phyloP scores from a whole-genome alignment of 2,113 vertebrate species.

The Lagopus muta region DNA sequence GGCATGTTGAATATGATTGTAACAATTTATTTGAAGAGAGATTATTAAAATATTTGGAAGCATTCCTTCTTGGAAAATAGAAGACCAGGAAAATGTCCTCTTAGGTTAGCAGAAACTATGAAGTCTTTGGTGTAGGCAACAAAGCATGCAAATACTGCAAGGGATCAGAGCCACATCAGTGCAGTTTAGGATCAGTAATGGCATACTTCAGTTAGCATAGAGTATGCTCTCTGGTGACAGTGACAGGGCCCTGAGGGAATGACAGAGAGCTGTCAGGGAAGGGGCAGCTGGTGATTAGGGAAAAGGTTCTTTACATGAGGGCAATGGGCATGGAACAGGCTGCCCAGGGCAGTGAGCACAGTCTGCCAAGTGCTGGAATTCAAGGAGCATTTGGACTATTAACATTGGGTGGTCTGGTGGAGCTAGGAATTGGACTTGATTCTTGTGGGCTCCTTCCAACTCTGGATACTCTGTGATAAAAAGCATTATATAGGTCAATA shows the following conservation, averaged over 20 bases:
- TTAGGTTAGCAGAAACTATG: neutral
- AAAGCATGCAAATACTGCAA: neutral
- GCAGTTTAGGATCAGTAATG: constrained; percentile 1
- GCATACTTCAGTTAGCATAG: neutral
- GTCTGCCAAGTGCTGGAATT: neutral
- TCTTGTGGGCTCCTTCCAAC: neutral
- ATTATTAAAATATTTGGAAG: neutral
- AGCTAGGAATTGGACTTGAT: neutral
- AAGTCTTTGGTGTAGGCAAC: neutral
- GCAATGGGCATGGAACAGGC: neutral
- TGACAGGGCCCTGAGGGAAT: neutral
- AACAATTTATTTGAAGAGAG: neutral
- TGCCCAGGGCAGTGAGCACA: neutral
- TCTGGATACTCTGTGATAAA: neutral
- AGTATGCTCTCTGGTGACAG: neutral
- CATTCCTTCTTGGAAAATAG: neutral
- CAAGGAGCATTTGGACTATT: neutral
- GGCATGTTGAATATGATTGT: neutral
- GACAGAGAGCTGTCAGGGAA: neutral
- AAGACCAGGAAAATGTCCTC: neutral
- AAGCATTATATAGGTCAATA: constrained; percentile 51
- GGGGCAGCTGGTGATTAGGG: neutral
- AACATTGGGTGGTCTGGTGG: neutral
- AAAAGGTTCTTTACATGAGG: neutral
- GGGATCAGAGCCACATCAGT: neutral